Conservation (phyloP, 2,113 vertebrate genomes). For the Cervus canadensis region DNA sequence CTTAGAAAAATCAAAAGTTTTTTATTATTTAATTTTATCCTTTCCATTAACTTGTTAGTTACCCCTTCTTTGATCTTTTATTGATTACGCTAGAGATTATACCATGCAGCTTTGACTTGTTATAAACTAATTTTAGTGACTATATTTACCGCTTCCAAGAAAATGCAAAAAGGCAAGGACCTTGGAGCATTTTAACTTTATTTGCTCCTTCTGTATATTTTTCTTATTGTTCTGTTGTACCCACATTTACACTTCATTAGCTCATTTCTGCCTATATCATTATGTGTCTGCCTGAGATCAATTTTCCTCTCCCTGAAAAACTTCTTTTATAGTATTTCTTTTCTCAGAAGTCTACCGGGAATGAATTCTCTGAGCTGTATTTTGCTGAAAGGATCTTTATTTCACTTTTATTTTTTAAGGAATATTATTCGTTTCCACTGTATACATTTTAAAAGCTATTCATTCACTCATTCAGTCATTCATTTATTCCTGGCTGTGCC, state of each 20-base stretch:
- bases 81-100: neutral
- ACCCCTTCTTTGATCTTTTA: neutral
- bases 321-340: neutral
- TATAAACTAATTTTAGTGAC: neutral
- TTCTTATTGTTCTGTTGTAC: neutral
- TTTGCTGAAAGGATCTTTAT: neutral
- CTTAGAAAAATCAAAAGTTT: neutral
- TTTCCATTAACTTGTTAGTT: neutral
- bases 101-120: neutral
- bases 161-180: neutral
- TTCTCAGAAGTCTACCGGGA: neutral
- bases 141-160: neutral
- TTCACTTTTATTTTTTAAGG: neutral
- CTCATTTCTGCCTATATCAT: neutral
- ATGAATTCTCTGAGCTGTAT: neutral
- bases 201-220: neutral
- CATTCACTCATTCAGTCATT: neutral
- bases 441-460: neutral
- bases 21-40: neutral
- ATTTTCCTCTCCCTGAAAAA: neutral
- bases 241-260: accelerated
- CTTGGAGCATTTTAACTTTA: neutral
- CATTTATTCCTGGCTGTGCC: neutral
- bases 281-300: neutral
- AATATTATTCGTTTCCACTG: neutral